Conservation (phyloP, 2,888 invertebrate genomes). For the Anoplius nigerrimus region DNA sequence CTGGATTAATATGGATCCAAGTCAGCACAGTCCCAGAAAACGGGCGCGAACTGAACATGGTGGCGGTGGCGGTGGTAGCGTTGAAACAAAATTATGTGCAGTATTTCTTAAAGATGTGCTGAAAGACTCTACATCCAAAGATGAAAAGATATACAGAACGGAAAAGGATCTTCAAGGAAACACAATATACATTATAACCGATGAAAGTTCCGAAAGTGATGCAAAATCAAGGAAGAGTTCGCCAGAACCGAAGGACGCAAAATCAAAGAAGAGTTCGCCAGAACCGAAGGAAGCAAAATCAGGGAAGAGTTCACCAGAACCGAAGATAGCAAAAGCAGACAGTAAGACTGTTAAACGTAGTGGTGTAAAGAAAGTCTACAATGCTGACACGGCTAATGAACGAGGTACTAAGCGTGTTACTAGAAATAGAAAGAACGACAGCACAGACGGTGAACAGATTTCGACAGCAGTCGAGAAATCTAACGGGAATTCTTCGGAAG, state of each 20-base stretch:
- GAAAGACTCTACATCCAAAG: conserved; percentile 22
- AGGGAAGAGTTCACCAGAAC: neutral
- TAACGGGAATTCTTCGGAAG: no score
- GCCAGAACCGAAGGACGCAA: conserved; percentile 14
- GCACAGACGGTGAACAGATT: neutral
- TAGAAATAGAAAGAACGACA: neutral
- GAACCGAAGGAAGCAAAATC: no score
- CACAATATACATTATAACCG: conserved; percentile 48
- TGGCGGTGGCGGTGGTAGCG: neutral
- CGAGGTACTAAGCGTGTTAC: no score
- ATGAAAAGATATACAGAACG: conserved; percentile 44
- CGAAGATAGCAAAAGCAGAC: neutral
- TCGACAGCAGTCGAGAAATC: neutral
- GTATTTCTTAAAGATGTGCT: conserved; percentile 67
- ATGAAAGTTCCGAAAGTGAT: conserved; percentile 51
- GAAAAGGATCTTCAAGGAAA: conserved; percentile 57
- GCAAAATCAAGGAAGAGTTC: conserved; percentile 20
- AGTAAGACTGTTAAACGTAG: neutral
- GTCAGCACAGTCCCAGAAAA: conserved; percentile 31
- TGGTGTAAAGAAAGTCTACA: neutral
- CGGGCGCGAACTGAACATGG: conserved; percentile 1
- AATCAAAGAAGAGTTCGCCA: conserved; percentile 11
- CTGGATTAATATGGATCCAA: conserved; percentile 61
- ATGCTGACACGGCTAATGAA: neutral
- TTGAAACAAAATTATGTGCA: conserved; percentile 60